Conservation (phyloP, 1,140 invertebrate species). For the Cyrtorhinus lividipennis region DNA sequence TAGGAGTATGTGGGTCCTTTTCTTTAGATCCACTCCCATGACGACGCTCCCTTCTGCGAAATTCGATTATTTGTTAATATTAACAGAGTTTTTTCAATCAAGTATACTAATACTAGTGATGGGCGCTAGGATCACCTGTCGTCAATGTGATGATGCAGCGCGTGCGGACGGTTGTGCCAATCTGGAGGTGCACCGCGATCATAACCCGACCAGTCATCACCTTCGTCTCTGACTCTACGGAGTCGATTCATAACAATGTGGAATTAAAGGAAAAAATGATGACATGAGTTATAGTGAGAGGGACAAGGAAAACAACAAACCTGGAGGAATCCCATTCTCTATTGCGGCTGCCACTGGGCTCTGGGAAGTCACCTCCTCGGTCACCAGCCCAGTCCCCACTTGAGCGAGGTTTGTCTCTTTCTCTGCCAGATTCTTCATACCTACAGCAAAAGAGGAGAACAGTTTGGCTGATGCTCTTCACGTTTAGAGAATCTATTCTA, state of each 20-base stretch:
- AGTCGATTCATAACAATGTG: too few relatives aligned
- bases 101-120: too few relatives aligned
- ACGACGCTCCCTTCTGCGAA: neutral
- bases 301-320: neutral
- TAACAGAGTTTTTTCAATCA: too few relatives aligned
- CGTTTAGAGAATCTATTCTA: too few relatives aligned
- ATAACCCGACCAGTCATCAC: neutral
- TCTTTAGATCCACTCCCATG: neutral
- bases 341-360: neutral
- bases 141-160: neutral
- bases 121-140: too few relatives aligned
- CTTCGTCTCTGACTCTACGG: neutral
- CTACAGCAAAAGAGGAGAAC: neutral
- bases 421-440: slow-evolving; percentile 10
- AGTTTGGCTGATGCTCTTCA: too few relatives aligned
- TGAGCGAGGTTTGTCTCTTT: slow-evolving; percentile 31
- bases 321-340: neutral
- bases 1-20: neutral
- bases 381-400: slow-evolving; percentile 22
- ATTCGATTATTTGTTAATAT: neutral
- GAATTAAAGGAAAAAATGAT: too few relatives aligned
- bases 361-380: neutral
- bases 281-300: too few relatives aligned
- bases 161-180: neutral
- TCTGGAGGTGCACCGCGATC: neutral